phyloP scores from a whole-genome alignment of 2,797 vertebrate species.

The Neosilurus mollespiculum region DNA sequence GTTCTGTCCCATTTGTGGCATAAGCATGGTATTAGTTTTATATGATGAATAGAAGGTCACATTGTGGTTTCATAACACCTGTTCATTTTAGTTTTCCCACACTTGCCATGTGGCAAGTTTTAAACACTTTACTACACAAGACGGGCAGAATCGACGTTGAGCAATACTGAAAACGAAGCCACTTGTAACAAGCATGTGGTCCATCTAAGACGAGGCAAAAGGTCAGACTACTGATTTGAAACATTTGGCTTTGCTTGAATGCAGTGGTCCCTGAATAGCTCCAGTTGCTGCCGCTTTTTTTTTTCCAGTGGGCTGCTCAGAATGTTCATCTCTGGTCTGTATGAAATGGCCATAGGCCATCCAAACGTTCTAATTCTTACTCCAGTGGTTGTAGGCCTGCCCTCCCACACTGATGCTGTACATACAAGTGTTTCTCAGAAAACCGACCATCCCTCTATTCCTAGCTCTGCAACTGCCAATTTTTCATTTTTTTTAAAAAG shows the following conservation, averaged over 20 bases:
- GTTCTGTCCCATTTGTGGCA: background rate
- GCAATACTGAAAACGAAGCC: conserved; percentile 15
- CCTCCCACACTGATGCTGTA: conserved; percentile 52
- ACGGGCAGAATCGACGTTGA: background rate
- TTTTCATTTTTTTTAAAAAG: background rate
- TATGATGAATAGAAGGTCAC: background rate
- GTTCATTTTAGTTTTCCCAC: conserved; percentile 25
- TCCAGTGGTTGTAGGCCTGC: conserved; percentile 47
- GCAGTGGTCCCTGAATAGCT: conserved; percentile 39
- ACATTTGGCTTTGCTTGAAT: conserved; percentile 10
- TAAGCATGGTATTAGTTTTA: background rate
- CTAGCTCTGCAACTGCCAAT: conserved; percentile 47
- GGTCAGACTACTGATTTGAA: conserved; percentile 43
- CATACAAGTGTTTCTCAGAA: conserved; percentile 51
- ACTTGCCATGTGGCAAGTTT: conserved; percentile 11
- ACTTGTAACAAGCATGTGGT: conserved; percentile 22
- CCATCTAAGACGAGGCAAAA: conserved; percentile 38
- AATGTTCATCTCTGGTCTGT: conserved; percentile 44
- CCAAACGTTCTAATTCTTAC: conserved; percentile 58
- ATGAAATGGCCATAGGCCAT: conserved; percentile 53
- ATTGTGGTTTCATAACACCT: conserved; percentile 17
- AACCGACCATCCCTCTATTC: conserved; percentile 50
- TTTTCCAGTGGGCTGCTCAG: conserved; percentile 27
- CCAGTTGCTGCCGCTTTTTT: conserved; percentile 28
- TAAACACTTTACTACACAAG: background rate